Base-by-base conservation (phyloP, 2,888 invertebrate species). In the Melinaea marsaeus region DNA sequence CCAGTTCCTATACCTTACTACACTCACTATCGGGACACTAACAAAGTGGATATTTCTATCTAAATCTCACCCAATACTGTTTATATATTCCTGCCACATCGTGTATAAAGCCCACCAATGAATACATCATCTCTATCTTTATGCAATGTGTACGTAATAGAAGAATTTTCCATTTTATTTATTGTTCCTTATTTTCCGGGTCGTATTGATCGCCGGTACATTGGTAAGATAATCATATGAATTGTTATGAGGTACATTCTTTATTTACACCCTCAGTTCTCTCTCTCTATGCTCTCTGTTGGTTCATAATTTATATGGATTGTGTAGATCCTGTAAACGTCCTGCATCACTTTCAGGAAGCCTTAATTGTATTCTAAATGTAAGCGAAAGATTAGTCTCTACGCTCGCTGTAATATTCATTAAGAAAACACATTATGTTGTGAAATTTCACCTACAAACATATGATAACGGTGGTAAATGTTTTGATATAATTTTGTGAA, bases 21-120 rank as follows among this genome's bases (percentile, higher is more conserved):
- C 11, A 46, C 46, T n/a, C n/a, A 46, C 13, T 46, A 46, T 46
- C 46, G 46, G 46, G 46, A 46, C 46, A n/a, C 4, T n/a, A 46
- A 22, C 22, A 22, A 22, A 22, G 22, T 22, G 22, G 22, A 22
- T 22, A 22, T 22, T 22, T 22, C 22, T 22, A 1, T 22, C 22
- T 22, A 22, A 22, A 22, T 22, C 22, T 22, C 22, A 22, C 22
- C 22, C 22, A 22, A 22, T 22, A 22, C 22, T 22, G 1, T 22
- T 22, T 22, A 22, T 22, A 22, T 22, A 22, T 22, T 64, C 64
- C 61, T 62, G 58, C 60, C 63, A 63, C 61, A 62, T 64, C 55
- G 64, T 62, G 57, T 62, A 64, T 60, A 64, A 62, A 61, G 61
- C 66, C 68, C 45, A 57, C 58, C 57, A 37, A 60, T 48, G 64